A percentile compares a stretch with the other conserved stretches of the same genome.
Evolutionary conservation across 2,797 vertebrate species (phyloP).

Genomic region (Amblyraja radiata): DNA sequence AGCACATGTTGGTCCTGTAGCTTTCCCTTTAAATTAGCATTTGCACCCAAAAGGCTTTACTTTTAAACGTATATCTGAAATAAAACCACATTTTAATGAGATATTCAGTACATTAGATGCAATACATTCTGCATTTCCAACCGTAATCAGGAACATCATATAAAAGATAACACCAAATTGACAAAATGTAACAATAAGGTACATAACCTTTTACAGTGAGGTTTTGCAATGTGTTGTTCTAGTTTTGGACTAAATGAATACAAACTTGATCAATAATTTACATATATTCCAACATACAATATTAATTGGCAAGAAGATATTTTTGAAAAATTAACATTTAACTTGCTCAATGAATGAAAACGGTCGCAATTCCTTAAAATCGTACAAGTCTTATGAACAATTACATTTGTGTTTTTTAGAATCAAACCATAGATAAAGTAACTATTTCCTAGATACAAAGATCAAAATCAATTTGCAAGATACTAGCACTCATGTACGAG

Average conservation of each 20-base stretch:
- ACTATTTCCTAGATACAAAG: neutral
- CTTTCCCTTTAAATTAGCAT: too few species aligned
- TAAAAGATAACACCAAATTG: neutral
- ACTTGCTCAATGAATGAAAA: neutral
- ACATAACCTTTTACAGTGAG: neutral
- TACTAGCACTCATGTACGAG: neutral
- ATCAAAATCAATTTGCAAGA: neutral
- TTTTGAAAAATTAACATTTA: neutral
- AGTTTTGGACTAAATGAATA: neutral
- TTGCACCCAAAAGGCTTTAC: too few species aligned
- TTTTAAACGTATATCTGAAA: too few species aligned
- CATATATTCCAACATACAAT: neutral
- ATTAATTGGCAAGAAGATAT: neutral
- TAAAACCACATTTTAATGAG: too few species aligned
- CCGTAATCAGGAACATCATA: neutral
- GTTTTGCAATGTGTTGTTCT: neutral
- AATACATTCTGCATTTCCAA: neutral
- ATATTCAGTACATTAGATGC: too few species aligned
- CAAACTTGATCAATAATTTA: neutral
- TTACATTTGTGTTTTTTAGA: neutral
- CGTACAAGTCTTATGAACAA: neutral
- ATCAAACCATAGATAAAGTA: neutral
- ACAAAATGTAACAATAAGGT: neutral
- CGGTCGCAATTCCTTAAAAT: neutral
- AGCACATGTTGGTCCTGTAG: too few species aligned